Evolutionary conservation across 2,113 vertebrate genomes (phyloP).

Genomic region (Sigmodon hispidus): DNA sequence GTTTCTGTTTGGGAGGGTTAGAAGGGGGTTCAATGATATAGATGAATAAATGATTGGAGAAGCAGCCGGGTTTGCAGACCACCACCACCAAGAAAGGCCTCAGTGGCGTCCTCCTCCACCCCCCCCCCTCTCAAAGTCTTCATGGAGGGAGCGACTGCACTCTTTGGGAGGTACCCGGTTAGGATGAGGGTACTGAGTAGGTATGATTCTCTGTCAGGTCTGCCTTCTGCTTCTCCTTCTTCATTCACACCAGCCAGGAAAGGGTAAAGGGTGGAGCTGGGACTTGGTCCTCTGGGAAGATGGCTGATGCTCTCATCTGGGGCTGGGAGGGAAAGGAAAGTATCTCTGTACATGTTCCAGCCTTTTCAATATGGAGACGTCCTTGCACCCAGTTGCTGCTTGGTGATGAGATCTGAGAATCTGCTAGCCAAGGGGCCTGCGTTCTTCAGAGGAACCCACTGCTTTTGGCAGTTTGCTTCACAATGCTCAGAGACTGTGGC

Average conservation of each 20-base stretch:
- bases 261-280: not conserved
- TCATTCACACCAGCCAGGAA: not conserved
- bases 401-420: not conserved
- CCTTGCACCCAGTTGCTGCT: not conserved
- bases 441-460: not conserved
- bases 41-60: not conserved
- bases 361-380: not conserved
- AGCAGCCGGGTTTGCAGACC: not conserved
- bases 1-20: not conserved
- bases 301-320: not conserved
- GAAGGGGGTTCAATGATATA: not conserved
- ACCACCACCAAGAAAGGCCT: not conserved
- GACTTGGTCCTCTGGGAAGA: not conserved
- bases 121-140: too few species aligned
- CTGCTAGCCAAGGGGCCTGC: not conserved
- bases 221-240: not conserved
- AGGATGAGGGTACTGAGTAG: too few species aligned
- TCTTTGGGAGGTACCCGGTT: not conserved
- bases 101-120: fast-evolving
- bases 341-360: not conserved
- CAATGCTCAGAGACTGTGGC: fast-evolving
- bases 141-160: not conserved
- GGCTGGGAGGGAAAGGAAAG: not conserved
- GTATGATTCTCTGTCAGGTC: not conserved
- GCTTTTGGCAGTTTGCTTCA: not conserved